Base-by-base conservation (phyloP, 2,888 invertebrate genomes). In the Onchidella celtica region DNA sequence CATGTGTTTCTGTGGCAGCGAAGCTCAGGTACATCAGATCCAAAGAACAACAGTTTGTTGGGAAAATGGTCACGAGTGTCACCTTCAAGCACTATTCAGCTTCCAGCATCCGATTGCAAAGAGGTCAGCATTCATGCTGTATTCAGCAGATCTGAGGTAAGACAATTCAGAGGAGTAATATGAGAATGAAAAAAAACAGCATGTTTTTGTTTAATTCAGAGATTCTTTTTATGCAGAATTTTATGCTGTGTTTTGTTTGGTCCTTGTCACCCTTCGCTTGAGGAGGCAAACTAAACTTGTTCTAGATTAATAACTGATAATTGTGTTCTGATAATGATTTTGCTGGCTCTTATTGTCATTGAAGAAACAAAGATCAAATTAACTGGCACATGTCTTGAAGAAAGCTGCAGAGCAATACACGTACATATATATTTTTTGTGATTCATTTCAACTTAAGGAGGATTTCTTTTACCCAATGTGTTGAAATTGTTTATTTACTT, bases 1-100 rank as follows among this genome's bases (percentile, higher is more conserved):
- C 79, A 85, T 63, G 84, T 91, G 34, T 91, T 86, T 80, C 75
- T 92, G 32, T 92, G 92, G 92, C 87, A 89, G 75, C 87, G 85
- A 80, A 88, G 89, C 47, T 87, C 66, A 77, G 75, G 80, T 38
- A 75, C 87, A 27, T 84, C 86, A 59, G 86, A 87, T 34, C 82
- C 88, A 24, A 86, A 84, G 57, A 86, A 86, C 65, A 79, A 85
- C 24, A 88, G 84, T n/a, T 55, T 91, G 32, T 85, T 85, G 72
- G 92, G 92, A 3, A 83, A 83, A 24, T 92, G 92, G 92, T 87
- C 88, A 21, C 81, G 74, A 27, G 84, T 92, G 0, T 82, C 79
- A 32, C 85, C 88, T n/a, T 88, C 89, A n/a, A 83, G 83, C 4
- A 88, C 86, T 24, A 86, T 90, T 38, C 80, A 82, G 6, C 75